phyloP scores from a whole-genome alignment of 2,113 vertebrate species.

The Phylloscopus trochiloides region DNA sequence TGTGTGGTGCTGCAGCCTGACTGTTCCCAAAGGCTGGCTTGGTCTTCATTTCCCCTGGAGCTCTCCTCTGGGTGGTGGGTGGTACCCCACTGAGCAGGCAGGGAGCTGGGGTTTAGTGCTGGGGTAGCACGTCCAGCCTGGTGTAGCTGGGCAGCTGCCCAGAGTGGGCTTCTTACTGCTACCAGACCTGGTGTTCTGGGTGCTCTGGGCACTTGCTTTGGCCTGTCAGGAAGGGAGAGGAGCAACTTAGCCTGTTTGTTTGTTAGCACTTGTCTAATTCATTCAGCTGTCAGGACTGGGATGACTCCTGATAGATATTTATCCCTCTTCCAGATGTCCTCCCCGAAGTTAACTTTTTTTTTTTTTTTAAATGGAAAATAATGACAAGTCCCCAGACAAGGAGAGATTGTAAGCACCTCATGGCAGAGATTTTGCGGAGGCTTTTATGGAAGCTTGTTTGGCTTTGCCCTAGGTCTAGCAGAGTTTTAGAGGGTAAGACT shows the following conservation, averaged over 20 bases:
- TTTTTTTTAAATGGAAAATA: neutral
- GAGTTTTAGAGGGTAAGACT: neutral
- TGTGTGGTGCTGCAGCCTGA: rapidly evolving
- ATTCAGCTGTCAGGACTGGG: neutral
- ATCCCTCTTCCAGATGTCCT: neutral
- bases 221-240: neutral
- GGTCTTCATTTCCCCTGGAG: neutral
- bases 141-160: neutral
- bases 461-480: neutral
- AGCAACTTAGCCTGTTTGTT: neutral
- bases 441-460: neutral
- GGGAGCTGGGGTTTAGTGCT: neutral
- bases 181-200: rapidly evolving
- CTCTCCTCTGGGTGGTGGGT: neutral
- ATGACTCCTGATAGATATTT: neutral
- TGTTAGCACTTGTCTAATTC: neutral
- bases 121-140: neutral
- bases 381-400: neutral
- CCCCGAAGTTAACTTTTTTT: neutral
- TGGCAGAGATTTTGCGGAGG: neutral
- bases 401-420: neutral
- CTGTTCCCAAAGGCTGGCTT: neutral
- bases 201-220: neutral
- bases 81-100: neutral
- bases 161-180: neutral